Evolutionary conservation across 1,140 invertebrate genomes (phyloP).

Genomic region (Papilio machaon): DNA sequence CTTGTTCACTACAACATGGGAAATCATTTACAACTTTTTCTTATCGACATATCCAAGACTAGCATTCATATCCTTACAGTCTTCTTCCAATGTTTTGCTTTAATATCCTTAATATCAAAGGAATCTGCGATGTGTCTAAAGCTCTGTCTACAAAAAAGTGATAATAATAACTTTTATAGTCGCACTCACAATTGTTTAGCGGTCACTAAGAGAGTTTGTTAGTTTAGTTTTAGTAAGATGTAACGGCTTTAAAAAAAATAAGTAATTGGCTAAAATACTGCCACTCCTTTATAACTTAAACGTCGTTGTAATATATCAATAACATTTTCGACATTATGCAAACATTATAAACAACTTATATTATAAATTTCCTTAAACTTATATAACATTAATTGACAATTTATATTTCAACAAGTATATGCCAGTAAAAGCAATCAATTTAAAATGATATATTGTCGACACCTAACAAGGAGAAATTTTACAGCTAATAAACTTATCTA

Average conservation of each 20-base stretch:
- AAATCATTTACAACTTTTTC: constrained; percentile 17
- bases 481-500: constrained; percentile 1
- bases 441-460: constrained; percentile 1
- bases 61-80: neutral
- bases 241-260: no score
- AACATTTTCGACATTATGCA: neutral
- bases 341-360: neutral
- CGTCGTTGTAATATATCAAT: neutral
- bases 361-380: neutral
- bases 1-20: neutral
- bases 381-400: constrained; percentile 18
- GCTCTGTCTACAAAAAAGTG: no score
- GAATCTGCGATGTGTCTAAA: neutral
- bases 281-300: neutral
- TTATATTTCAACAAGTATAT: constrained; percentile 9
- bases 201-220: no score
- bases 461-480: constrained; percentile 3
- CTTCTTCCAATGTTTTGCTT: neutral
- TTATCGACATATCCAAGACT: neutral
- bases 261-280: no score
- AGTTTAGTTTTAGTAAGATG: no score
- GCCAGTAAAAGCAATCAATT: constrained; percentile 11
- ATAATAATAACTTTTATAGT: no score
- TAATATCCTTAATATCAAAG: neutral
- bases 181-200: no score